These are phyloP conservation scores for Haemorhous mexicanus DNA, from an alignment of 2,113 vertebrate genomes.

Conservation along the genomic window DNA sequence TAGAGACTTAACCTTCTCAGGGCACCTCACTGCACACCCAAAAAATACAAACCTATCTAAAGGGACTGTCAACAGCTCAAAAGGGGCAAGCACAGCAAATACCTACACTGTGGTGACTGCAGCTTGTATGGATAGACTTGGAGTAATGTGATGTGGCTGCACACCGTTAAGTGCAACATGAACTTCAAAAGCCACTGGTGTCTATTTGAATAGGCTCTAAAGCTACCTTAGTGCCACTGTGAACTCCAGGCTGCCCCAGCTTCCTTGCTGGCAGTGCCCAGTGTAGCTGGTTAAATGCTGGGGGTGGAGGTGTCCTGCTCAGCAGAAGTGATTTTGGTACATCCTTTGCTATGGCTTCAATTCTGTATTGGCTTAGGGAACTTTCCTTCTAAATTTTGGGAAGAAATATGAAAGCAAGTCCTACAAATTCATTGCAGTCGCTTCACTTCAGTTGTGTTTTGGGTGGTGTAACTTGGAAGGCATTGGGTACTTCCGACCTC, in stretches of 20 bases:
- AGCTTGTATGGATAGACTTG: not conserved
- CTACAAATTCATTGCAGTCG: not conserved
- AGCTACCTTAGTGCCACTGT: rapidly evolving
- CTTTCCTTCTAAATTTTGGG: not conserved
- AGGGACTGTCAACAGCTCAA: not conserved
- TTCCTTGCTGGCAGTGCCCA: not conserved
- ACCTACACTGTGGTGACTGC: not conserved
- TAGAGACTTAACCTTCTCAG: not conserved
- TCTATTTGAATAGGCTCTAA: not conserved
- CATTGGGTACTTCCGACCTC: not conserved
- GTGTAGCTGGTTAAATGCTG: not conserved
- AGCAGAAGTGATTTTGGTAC: not conserved
- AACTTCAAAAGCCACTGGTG: not conserved
- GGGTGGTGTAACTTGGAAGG: not conserved
- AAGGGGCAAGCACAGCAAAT: not conserved
- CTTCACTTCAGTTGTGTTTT: not conserved
- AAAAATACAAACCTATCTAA: not conserved
- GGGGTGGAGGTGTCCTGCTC: not conserved
- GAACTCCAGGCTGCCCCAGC: not conserved
- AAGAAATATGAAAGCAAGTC: not conserved
- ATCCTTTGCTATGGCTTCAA: not conserved
- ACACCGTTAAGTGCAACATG: not conserved
- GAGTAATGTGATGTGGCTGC: not conserved
- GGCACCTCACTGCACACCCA: not conserved
- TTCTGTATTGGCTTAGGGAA: not conserved